Evolutionary conservation across 1,140 invertebrate species (phyloP).

Genomic region (Pantala flavescens): DNA sequence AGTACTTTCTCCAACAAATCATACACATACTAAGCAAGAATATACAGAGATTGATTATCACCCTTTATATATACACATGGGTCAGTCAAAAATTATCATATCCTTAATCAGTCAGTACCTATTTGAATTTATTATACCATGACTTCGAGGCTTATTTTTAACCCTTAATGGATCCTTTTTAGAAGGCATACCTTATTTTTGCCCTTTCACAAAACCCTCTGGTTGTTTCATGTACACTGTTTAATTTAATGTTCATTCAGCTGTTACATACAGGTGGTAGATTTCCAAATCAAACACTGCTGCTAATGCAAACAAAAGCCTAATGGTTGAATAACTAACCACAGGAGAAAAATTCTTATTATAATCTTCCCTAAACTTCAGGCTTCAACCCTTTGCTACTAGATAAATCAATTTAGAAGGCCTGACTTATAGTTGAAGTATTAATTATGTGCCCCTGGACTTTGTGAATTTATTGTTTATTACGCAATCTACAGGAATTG

Average conservation of each 20-base stretch:
- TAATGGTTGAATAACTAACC: conserved; percentile 28
- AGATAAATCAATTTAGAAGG: too few species aligned
- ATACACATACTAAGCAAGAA: conserved; percentile 31
- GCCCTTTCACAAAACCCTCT: conserved; percentile 27
- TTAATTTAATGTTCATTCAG: conserved; percentile 32
- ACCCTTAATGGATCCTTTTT: conserved; percentile 33
- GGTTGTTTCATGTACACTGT: conserved; percentile 32
- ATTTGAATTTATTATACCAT: conserved; percentile 27
- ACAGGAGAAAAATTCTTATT: conserved; percentile 32
- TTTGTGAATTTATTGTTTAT: too few species aligned
- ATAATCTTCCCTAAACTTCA: conserved; percentile 31
- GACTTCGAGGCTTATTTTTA: conserved; percentile 31
- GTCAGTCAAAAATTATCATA: conserved; percentile 29
- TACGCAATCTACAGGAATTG: too few species aligned
- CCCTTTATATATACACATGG: conserved; percentile 28
- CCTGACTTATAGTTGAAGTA: too few species aligned
- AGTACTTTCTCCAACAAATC: not conserved
- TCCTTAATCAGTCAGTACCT: conserved; percentile 23
- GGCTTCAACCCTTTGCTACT: conserved; percentile 35
- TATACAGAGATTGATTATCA: conserved; percentile 22
- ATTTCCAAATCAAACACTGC: conserved; percentile 29
- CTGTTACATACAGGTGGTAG: conserved; percentile 31
- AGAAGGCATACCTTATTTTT: conserved; percentile 30
- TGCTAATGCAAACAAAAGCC: conserved; percentile 31
- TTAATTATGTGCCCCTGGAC: too few species aligned